These are phyloP conservation scores for Ormia ochracea DNA, from an alignment of 2,888 invertebrate species.

Conservation along the genomic window DNA sequence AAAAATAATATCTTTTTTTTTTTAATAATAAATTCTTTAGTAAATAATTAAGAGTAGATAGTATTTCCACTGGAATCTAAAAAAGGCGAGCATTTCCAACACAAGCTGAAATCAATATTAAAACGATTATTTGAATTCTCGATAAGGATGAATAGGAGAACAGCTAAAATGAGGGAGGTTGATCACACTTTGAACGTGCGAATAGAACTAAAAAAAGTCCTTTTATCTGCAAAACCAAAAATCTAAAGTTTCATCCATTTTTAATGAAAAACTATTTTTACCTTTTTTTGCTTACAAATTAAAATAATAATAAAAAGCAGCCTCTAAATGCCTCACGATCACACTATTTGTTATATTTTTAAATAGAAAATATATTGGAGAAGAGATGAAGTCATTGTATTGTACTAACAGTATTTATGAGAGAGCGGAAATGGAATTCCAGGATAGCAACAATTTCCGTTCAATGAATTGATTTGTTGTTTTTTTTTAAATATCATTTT, in stretches of 20 bases:
- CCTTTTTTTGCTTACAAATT: conserved; percentile 12
- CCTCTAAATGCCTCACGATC: conserved; percentile 19
- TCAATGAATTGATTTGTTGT: conserved; percentile 31
- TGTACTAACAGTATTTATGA: conserved; percentile 23
- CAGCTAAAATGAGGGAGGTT: conserved; percentile 36
- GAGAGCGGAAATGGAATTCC: conserved; percentile 54
- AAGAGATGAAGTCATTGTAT: conserved; percentile 7
- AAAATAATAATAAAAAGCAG: conserved; percentile 16
- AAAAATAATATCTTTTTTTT: too few species aligned
- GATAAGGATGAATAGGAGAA: background rate
- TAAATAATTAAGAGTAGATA: too few species aligned
- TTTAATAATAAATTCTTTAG: too few species aligned
- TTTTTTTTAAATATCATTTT: conserved; percentile 12
- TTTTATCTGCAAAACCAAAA: background rate
- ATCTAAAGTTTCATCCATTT: conserved; percentile 9
- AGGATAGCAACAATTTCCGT: conserved; percentile 60
- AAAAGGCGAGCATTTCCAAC: too few species aligned
- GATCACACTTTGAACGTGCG: conserved; percentile 64
- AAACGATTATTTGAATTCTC: too few species aligned
- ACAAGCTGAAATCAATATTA: too few species aligned
- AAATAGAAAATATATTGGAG: background rate
- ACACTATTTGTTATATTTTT: conserved; percentile 15
- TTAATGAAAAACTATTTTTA: conserved; percentile 15
- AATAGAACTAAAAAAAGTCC: conserved; percentile 24
- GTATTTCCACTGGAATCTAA: too few species aligned